These are phyloP conservation scores for Hylaea fasciaria DNA, from an alignment of 2,888 invertebrate species.

Conservation along the genomic window DNA sequence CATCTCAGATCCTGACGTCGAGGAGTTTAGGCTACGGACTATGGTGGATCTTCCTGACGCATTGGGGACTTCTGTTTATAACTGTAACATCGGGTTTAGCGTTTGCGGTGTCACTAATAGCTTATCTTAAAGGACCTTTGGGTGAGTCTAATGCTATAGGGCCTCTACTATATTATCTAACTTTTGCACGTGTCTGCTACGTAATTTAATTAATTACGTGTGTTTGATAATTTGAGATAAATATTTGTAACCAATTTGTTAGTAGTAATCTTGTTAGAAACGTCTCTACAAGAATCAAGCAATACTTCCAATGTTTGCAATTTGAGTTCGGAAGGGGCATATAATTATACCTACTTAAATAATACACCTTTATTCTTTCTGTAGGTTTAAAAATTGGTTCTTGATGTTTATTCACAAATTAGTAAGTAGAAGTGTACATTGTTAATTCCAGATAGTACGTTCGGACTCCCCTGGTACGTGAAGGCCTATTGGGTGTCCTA, in stretches of 20 bases:
- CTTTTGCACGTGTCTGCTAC: neutral
- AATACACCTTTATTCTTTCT: too few relatives aligned
- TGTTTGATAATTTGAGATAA: conserved; percentile 6
- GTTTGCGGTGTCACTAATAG: conserved; percentile 57
- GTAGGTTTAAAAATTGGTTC: too few relatives aligned
- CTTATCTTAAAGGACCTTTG: conserved; percentile 54
- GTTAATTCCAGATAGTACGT: conserved; percentile 62
- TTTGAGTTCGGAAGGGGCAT: neutral
- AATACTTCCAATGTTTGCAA: too few relatives aligned
- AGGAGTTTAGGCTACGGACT: conserved; percentile 37
- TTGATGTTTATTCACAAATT: too few relatives aligned
- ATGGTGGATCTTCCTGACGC: conserved; percentile 74
- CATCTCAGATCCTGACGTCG: conserved; percentile 56
- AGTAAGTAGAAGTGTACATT: too few relatives aligned
- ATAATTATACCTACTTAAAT: too few relatives aligned
- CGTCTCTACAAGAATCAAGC: neutral
- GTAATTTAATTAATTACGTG: conserved; percentile 1
- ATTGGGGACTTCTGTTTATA: conserved; percentile 71
- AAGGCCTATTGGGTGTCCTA: conserved; percentile 70
- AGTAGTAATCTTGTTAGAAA: neutral
- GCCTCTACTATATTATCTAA: neutral
- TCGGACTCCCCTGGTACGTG: conserved; percentile 67
- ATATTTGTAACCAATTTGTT: neutral
- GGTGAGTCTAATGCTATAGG: conserved; percentile 60
- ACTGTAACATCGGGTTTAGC: conserved; percentile 61